Conservation (phyloP, 2,888 invertebrate genomes). For the Aspidiotus rigidus region DNA sequence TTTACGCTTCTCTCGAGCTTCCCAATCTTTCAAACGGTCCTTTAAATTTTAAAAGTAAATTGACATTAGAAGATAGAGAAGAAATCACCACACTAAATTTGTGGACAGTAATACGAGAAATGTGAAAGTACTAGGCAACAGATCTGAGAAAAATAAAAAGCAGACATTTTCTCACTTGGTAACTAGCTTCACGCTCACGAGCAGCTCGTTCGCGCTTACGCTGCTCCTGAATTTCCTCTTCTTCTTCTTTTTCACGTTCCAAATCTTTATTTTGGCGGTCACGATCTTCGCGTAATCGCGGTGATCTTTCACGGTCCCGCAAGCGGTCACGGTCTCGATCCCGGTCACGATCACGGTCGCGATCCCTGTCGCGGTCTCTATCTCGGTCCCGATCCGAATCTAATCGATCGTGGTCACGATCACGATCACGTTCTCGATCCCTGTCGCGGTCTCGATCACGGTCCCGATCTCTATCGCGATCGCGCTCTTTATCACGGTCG, state of each 20-base stretch:
- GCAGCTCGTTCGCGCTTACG: conserved; percentile 56
- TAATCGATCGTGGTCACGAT: conserved; percentile 35
- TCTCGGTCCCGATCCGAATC: conserved; percentile 36
- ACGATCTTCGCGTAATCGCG: conserved; percentile 16
- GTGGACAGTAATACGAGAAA: too few species aligned
- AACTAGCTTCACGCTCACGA: conserved; percentile 90
- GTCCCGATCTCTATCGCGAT: conserved; percentile 36
- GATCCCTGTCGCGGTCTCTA: conserved; percentile 30
- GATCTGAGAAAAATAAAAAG: background rate
- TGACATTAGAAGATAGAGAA: background rate
- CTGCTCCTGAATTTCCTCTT: conserved; percentile 84
- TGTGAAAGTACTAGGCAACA: background rate
- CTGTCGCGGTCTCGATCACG: conserved; percentile 27
- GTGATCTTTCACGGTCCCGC: conserved; percentile 36
- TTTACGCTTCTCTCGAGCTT: conserved; percentile 78
- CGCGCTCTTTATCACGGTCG: conserved; percentile 13
- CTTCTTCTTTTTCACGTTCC: conserved; percentile 50
- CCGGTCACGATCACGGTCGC: conserved; percentile 36
- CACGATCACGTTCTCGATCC: conserved; percentile 26
- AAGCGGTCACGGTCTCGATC: conserved; percentile 36
- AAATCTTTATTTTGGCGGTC: conserved; percentile 39
- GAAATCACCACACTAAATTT: background rate
- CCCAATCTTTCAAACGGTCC: conserved; percentile 61
- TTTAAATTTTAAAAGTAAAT: conserved; percentile 35
- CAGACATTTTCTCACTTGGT: conserved; percentile 60